Percentiles rank a stretch among this genome's conserved stretches.
Evolutionary conservation across 2,113 vertebrate species (phyloP).

Genomic region (Aix galericulata): DNA sequence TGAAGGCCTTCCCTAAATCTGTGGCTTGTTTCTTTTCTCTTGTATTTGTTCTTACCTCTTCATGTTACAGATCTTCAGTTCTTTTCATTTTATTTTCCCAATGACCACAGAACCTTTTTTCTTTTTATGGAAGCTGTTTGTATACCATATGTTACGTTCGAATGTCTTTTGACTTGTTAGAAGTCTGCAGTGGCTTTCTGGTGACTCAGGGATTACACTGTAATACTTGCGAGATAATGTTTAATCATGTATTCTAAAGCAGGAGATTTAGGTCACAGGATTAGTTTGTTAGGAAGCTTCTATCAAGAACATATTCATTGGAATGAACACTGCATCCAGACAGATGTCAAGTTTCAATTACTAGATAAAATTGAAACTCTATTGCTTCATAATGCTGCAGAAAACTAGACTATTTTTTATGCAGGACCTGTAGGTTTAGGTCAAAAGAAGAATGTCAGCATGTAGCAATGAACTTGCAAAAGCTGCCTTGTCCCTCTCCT

Average conservation of each 20-base stretch:
- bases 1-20: background rate
- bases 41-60: background rate
- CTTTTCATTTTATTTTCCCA: background rate
- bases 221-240: conserved; percentile 30
- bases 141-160: background rate
- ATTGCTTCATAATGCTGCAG: background rate
- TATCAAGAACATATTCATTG: conserved; percentile 46
- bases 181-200: background rate
- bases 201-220: conserved; percentile 26
- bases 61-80: background rate
- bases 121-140: background rate
- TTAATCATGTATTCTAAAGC: conserved; percentile 59
- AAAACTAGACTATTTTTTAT: background rate
- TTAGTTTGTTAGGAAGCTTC: conserved; percentile 64
- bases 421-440: background rate
- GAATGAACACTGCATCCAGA: background rate
- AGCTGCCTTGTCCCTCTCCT: background rate
- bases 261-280: conserved; percentile 63
- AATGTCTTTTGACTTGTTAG: background rate
- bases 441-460: background rate
- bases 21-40: background rate
- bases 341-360: conserved; percentile 17
- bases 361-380: background rate
- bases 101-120: background rate
- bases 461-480: background rate